Conservation (phyloP, 2,888 invertebrate species). For the Antheraea yamamai region DNA sequence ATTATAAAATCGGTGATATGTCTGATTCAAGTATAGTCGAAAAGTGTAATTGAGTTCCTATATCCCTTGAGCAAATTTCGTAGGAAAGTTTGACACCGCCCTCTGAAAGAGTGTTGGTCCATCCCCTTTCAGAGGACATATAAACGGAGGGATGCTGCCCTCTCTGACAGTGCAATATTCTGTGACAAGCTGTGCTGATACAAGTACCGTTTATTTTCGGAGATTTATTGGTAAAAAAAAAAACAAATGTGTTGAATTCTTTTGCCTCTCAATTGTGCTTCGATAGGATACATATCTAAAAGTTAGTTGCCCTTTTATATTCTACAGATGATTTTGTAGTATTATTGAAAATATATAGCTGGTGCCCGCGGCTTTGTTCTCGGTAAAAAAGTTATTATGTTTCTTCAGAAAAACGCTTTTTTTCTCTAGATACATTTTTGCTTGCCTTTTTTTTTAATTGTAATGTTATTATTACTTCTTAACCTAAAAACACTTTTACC, state of each 20-base stretch:
- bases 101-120: constrained; percentile 56
- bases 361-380: no score
- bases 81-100: constrained; percentile 48
- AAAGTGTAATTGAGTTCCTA: not conserved
- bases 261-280: not conserved
- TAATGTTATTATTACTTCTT: no score
- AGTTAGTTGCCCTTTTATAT: not conserved
- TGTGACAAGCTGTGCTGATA: constrained; percentile 24
- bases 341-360: no score
- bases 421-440: no score
- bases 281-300: not conserved
- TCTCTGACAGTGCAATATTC: constrained; percentile 45
- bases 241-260: not conserved
- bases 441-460: no score
- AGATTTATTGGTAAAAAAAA: not conserved
- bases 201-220: not conserved
- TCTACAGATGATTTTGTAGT: not conserved
- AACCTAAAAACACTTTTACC: no score
- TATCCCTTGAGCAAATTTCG: not conserved
- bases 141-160: constrained; percentile 68
- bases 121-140: constrained; percentile 57
- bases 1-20: not conserved
- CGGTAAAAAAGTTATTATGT: no score
- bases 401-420: no score
- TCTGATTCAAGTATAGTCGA: not conserved